A percentile compares a stretch with the other conserved stretches of the same genome.
phyloP scores from a whole-genome alignment of 2,797 vertebrate genomes.

The Crenichthys baileyi region DNA sequence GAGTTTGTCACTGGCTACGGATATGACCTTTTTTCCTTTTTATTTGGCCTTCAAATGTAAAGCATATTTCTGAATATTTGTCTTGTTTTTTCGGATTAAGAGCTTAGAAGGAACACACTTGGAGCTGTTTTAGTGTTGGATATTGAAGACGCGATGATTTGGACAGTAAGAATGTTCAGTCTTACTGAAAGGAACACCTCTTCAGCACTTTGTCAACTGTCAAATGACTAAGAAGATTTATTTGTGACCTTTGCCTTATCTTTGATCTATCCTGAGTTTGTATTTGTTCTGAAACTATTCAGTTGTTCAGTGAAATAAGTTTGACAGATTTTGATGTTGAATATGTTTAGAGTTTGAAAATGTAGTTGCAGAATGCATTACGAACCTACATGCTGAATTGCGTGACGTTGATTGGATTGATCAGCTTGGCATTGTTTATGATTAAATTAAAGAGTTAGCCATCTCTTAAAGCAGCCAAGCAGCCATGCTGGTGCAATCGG shows the following conservation, averaged over 20 bases:
- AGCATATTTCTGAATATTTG: slow-evolving; percentile 48
- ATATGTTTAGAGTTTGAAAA: slow-evolving; percentile 48
- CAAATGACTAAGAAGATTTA: slow-evolving; percentile 55
- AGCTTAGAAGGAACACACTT: slow-evolving; percentile 13
- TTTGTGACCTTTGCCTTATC: slow-evolving; percentile 78
- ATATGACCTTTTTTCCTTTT: slow-evolving; percentile 48
- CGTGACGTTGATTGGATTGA: slow-evolving; percentile 27
- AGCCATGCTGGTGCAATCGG: slow-evolving; percentile 25
- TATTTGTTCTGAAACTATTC: slow-evolving; percentile 63
- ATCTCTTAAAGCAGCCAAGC: slow-evolving; percentile 22
- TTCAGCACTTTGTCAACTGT: slow-evolving; percentile 74
- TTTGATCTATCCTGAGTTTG: slow-evolving; percentile 65
- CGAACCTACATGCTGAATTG: slow-evolving; percentile 33
- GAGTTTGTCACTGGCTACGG: slow-evolving; percentile 40
- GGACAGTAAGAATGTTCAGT: slow-evolving; percentile 59
- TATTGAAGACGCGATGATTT: not conserved
- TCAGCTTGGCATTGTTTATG: slow-evolving; percentile 14
- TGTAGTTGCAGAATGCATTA: slow-evolving; percentile 46
- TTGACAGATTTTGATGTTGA: slow-evolving; percentile 44
- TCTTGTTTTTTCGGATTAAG: slow-evolving; percentile 53
- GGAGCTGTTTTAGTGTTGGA: not conserved
- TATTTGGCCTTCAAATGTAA: slow-evolving; percentile 53
- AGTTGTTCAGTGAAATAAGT: slow-evolving; percentile 55
- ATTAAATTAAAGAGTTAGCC: slow-evolving; percentile 16
- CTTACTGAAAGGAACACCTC: slow-evolving; percentile 64